These are phyloP conservation scores for Spilarctia lutea DNA, from an alignment of 2,888 invertebrate genomes.

Conservation along the genomic window DNA sequence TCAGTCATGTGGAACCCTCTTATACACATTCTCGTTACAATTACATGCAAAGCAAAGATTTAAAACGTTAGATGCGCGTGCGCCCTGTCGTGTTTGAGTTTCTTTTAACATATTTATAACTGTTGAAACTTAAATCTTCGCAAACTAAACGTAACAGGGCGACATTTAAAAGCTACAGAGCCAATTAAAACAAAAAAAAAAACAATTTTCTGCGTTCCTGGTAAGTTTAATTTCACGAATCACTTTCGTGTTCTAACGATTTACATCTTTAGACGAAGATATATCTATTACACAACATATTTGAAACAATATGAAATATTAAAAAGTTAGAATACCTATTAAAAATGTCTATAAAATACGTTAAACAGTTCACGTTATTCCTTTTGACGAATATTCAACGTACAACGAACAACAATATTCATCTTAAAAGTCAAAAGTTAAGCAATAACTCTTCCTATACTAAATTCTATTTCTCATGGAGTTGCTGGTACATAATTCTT, in stretches of 20 bases:
- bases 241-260: neutral
- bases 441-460: neutral
- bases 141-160: neutral
- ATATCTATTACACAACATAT: neutral
- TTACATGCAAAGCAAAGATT: neutral
- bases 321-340: too few relatives aligned
- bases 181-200: neutral
- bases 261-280: neutral
- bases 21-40: neutral
- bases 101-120: neutral
- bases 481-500: slow-evolving; percentile 14
- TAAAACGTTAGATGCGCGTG: neutral
- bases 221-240: neutral
- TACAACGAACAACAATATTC: neutral
- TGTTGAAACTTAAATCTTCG: neutral
- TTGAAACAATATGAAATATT: neutral
- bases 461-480: slow-evolving; percentile 2
- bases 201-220: neutral
- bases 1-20: neutral
- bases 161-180: neutral
- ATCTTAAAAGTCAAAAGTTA: neutral
- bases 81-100: neutral
- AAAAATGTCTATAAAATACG: neutral
- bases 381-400: neutral
- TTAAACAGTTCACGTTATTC: neutral